Evolutionary conservation across 2,797 vertebrate species (phyloP), one percentile per base, ranked within the genome.

Genomic region (Taenioides sp.): DNA sequence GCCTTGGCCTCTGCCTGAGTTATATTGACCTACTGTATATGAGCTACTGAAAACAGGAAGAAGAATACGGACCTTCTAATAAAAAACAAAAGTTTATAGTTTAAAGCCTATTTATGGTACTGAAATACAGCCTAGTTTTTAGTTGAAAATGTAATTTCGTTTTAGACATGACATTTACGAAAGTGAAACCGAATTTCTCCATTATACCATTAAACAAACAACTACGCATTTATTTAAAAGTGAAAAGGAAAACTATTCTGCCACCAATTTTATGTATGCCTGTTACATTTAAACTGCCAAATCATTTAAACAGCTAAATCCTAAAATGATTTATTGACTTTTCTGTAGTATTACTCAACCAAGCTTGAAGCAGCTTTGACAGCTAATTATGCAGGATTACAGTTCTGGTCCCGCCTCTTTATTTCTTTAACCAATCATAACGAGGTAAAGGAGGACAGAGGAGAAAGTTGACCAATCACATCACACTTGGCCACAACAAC

Each of bases 391-490:
- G n/a, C 31, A 16, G 31, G 37, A 31, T 67, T 52, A 18, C 2
- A 25, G 17, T 43, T 28, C 64, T 37, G 65, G 25, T 62, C 3
- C 58, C 67, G 60, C 81, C 84, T 11, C 50, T 55, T 50, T 54
- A 5, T 25, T 11, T 12, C 22, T 17, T 3, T 0, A 65, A 52
- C 93, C 91, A 93, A 92, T 92, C 81, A 83, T 2, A 85, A 70
- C 5, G 28, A 3, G 0, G 22, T 1, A 20, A 52, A 54, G 73
- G 73, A 64, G 66, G 65, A 54, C 76, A 25, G 20, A 54, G n/a
- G 10, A 34, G 5, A 34, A 40, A 31, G 5, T 0, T 58, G 79
- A 61, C 93, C 89, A 93, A 93, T 94, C 86, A 81, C 20, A 77
- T 23, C 37, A 76, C 68, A 79, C 20, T 47, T 79, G 69, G 79